Conservation (phyloP, 92 coral and sea anemone species). For the Epizoanthus fatuus region DNA sequence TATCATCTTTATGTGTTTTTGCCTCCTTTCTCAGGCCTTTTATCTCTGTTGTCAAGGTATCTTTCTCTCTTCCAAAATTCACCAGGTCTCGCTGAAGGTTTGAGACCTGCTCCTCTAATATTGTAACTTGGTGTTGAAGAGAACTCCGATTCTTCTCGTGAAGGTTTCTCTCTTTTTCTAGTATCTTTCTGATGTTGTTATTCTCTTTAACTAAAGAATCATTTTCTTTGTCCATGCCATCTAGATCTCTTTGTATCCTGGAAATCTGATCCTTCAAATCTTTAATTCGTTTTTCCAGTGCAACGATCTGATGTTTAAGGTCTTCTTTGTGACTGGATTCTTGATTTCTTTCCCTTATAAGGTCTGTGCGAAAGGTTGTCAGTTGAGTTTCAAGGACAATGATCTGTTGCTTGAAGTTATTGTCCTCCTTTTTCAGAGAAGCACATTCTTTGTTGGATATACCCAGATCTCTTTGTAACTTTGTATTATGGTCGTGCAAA, state of each 20-base stretch:
- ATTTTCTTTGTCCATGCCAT: not conserved
- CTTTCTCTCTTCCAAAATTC: constrained; percentile 43
- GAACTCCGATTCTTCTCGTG: not conserved
- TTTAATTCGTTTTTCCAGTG: constrained; percentile 59
- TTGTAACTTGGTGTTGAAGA: not conserved
- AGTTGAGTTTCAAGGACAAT: constrained; percentile 61
- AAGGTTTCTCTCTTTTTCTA: not conserved
- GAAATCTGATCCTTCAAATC: constrained; percentile 28
- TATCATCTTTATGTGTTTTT: not conserved
- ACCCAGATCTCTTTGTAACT: constrained; percentile 1
- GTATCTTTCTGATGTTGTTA: not conserved
- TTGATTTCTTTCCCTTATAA: not conserved
- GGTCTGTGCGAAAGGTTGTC: constrained; percentile 19
- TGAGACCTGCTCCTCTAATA: constrained; percentile 1
- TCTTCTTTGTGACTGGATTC: constrained; percentile 25
- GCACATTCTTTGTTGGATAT: not conserved
- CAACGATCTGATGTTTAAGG: constrained; percentile 61
- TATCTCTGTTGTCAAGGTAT: constrained; percentile 32
- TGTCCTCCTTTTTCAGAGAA: constrained; percentile 58
- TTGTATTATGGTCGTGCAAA: not conserved
- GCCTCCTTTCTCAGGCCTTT: not conserved
- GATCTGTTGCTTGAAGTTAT: constrained; percentile 62
- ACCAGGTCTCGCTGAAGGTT: constrained; percentile 18
- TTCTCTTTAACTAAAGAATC: not conserved
- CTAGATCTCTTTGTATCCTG: constrained; percentile 3